phyloP scores from a whole-genome alignment of 1,140 invertebrate species.

The Calephelis virginiensis region DNA sequence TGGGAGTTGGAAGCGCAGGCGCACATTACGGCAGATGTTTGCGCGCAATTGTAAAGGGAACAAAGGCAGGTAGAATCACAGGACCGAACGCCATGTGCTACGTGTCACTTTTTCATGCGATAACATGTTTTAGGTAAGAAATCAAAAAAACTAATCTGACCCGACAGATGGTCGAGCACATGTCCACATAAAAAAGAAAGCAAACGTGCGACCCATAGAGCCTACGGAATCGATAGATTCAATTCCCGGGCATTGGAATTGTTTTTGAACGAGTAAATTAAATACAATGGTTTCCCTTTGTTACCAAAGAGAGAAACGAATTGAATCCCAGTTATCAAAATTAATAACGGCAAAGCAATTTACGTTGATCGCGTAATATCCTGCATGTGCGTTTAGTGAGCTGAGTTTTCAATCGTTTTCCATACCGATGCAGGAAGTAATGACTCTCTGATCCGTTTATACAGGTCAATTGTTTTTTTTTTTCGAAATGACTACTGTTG shows the following conservation, averaged over 20 bases:
- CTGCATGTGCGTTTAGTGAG: slow-evolving; percentile 63
- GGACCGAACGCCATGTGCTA: slow-evolving; percentile 66
- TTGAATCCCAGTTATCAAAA: slow-evolving; percentile 77
- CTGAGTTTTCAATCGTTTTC: slow-evolving; percentile 66
- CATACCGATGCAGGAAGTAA: slow-evolving; percentile 44
- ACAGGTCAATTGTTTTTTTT: slow-evolving; percentile 12
- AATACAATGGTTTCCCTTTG: slow-evolving; percentile 75
- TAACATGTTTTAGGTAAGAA: slow-evolving; percentile 69
- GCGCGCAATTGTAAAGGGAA: slow-evolving; percentile 59
- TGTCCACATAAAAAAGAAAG: slow-evolving; percentile 55
- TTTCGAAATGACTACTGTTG: too few species aligned
- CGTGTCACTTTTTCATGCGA: slow-evolving; percentile 71
- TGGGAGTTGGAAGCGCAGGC: slow-evolving; percentile 34
- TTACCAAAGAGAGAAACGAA: slow-evolving; percentile 77
- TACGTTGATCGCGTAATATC: slow-evolving; percentile 74
- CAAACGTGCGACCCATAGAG: slow-evolving; percentile 24
- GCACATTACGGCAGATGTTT: slow-evolving; percentile 68
- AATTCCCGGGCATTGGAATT: slow-evolving; percentile 45
- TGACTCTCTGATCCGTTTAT: slow-evolving; percentile 35
- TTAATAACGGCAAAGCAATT: slow-evolving; percentile 76
- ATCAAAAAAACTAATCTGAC: slow-evolving; percentile 70
- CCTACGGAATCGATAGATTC: slow-evolving; percentile 40
- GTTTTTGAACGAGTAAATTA: slow-evolving; percentile 64
- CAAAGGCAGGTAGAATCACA: slow-evolving; percentile 70
- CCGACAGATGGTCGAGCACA: slow-evolving; percentile 69